These are phyloP conservation scores for Ia io DNA, from an alignment of 2,113 vertebrate species.

Conservation along the genomic window DNA sequence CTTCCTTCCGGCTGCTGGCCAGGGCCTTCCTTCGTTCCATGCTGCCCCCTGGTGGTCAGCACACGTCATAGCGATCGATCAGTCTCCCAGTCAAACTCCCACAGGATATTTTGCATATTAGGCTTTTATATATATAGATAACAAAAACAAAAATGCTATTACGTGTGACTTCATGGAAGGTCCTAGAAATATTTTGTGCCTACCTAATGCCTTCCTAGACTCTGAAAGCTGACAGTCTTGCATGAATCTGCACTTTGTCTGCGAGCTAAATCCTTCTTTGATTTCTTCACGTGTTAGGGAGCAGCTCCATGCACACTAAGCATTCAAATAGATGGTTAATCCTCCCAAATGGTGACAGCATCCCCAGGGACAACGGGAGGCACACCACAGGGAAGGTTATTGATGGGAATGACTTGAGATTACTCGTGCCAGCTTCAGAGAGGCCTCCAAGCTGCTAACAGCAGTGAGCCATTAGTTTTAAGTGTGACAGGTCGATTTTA, in stretches of 20 bases:
- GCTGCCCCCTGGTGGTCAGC: too few species aligned
- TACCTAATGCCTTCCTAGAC: not conserved
- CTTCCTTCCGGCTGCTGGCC: too few species aligned
- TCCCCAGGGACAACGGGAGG: not conserved
- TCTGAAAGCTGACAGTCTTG: not conserved
- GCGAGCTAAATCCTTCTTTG: not conserved
- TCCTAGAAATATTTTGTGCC: not conserved
- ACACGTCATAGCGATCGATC: too few species aligned
- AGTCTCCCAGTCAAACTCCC: too few species aligned
- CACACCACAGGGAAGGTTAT: not conserved
- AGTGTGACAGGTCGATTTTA: not conserved
- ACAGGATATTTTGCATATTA: too few species aligned
- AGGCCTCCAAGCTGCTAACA: not conserved
- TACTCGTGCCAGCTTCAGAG: not conserved
- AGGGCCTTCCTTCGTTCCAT: too few species aligned
- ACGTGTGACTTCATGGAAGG: not conserved
- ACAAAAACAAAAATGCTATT: not conserved
- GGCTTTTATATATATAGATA: not conserved
- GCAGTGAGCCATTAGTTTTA: conserved; percentile 12
- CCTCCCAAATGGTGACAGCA: not conserved
- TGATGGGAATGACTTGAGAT: conserved; percentile 10
- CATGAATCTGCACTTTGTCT: not conserved
- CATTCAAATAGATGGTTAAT: not conserved
- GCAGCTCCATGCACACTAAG: not conserved
- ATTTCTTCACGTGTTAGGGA: conserved; percentile 32